Conservation (phyloP, 1,140 invertebrate species). For the Thaumatotibia leucotreta region DNA sequence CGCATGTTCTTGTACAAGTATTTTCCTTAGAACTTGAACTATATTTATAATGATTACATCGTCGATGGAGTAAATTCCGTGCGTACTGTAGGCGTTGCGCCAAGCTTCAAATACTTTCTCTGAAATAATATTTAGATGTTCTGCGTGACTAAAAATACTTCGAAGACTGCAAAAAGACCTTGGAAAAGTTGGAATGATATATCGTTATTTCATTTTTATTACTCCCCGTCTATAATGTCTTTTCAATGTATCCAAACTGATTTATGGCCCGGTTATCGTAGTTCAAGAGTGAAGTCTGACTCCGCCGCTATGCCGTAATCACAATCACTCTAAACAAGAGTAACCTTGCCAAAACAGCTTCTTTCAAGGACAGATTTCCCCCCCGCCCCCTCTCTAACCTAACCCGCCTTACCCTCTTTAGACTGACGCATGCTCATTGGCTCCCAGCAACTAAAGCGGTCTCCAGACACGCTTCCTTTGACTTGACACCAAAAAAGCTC, state of each 20-base stretch:
- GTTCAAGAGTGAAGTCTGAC: neutral
- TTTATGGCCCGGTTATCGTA: neutral
- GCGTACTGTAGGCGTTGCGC: neutral
- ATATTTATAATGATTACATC: neutral
- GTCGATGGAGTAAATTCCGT: no score
- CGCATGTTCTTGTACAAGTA: neutral
- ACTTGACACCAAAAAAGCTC: conserved; percentile 29
- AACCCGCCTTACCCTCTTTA: conserved; percentile 21
- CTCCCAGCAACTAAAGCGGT: conserved; percentile 15
- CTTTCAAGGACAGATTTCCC: conserved; percentile 44
- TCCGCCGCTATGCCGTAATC: neutral
- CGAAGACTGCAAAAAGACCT: neutral
- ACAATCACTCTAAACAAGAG: conserved; percentile 13
- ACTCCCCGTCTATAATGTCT: neutral
- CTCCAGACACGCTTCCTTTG: conserved; percentile 14
- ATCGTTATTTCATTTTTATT: neutral
- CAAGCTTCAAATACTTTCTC: neutral
- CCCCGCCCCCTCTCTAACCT: conserved; percentile 33
- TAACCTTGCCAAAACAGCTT: conserved; percentile 48
- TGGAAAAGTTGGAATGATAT: neutral
- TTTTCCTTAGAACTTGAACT: neutral
- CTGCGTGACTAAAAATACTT: neutral
- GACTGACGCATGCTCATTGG: conserved; percentile 32
- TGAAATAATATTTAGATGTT: neutral
- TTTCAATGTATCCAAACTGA: neutral